Conservation (phyloP, 2,888 invertebrate species). For the Crossocerus cetratus region DNA sequence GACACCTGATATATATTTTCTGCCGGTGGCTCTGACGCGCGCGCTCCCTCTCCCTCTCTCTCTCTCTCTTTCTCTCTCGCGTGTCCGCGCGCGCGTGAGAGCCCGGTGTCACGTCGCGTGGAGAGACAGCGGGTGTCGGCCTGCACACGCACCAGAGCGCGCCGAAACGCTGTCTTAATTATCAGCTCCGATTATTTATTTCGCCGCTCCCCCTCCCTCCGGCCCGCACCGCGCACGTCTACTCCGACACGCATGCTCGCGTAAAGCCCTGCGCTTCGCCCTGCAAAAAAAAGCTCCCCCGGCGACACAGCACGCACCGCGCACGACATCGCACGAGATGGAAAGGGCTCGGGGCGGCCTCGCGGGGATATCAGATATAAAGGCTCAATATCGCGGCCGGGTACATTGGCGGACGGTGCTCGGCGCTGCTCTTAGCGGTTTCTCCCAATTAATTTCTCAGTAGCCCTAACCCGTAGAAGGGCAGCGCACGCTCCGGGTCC, state of each 20-base stretch:
- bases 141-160: conserved; percentile 55
- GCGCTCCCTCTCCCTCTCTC: no score
- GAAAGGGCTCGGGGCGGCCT: no score
- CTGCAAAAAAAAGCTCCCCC: no score
- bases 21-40: conserved; percentile 23
- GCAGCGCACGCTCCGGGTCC: conserved; percentile 24
- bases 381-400: no score
- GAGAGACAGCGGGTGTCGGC: conserved; percentile 66
- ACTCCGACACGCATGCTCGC: background rate
- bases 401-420: no score
- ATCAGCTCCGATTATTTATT: conserved; percentile 65
- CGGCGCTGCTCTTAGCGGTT: conserved; percentile 28
- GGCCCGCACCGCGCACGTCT: conserved; percentile 13
- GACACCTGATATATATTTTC: conserved; percentile 48
- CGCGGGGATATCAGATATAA: no score
- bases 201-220: conserved; percentile 24
- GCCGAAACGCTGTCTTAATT: conserved; percentile 66
- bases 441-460: conserved; percentile 60
- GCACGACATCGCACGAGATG: no score
- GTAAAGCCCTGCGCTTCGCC: background rate
- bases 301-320: no score
- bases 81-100: conserved; percentile 61
- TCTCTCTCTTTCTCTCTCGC: no score
- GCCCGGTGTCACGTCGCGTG: conserved; percentile 66
- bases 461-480: conserved; percentile 56